Evolutionary conservation across 2,797 vertebrate genomes (phyloP).

Genomic region (Myotis vivesi): DNA sequence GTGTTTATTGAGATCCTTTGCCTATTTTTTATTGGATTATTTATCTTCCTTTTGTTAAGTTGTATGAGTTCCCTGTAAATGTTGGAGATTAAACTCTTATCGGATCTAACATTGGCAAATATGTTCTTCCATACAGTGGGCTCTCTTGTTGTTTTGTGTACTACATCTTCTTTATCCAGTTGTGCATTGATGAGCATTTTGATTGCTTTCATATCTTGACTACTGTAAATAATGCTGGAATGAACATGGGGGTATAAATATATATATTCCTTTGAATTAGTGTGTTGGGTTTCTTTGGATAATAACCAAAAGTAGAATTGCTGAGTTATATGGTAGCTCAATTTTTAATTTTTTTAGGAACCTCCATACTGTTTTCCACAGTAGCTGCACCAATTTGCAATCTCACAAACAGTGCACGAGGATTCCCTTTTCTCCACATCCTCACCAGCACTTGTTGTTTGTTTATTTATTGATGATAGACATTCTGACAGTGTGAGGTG

Average conservation of each 20-base stretch:
- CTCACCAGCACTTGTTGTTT: not conserved
- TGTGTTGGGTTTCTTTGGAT: not conserved
- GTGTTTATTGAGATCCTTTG: no score
- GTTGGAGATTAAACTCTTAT: no score
- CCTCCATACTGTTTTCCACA: not conserved
- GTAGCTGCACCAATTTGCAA: not conserved
- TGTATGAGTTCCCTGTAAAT: no score
- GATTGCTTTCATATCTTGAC: not conserved
- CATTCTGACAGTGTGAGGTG: not conserved
- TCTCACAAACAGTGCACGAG: not conserved
- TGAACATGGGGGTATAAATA: not conserved
- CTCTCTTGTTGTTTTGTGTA: not conserved
- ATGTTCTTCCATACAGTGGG: no score
- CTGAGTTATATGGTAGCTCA: not conserved
- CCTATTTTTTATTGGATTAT: no score
- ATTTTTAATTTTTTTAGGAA: not conserved
- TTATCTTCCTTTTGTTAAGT: no score
- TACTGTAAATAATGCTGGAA: not conserved
- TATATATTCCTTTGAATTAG: not conserved
- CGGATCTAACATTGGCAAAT: no score
- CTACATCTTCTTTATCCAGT: not conserved
- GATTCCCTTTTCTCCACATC: not conserved
- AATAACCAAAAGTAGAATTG: not conserved
- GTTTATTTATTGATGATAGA: not conserved
- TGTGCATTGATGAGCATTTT: not conserved